Evolutionary conservation across 2,888 invertebrate genomes (phyloP).

Genomic region (Ichneumoninae sp.): DNA sequence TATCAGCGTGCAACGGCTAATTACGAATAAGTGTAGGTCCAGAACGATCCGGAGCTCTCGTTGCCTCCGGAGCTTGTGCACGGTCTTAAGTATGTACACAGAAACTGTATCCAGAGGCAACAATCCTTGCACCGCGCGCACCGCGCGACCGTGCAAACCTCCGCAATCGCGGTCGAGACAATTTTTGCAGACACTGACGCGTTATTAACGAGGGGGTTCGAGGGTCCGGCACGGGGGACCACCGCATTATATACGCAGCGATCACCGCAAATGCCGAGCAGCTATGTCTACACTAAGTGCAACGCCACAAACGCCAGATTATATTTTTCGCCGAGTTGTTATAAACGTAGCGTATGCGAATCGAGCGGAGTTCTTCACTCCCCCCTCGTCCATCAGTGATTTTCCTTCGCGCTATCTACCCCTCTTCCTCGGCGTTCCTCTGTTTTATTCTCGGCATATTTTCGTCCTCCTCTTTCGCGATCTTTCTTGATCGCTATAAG

Average conservation of each 20-base stretch:
- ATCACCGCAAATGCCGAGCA: constrained; percentile 30
- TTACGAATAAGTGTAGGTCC: constrained; percentile 55
- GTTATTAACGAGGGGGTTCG: constrained; percentile 51
- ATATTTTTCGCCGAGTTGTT: constrained; percentile 24
- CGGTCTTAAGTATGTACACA: constrained; percentile 53
- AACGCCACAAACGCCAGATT: neutral
- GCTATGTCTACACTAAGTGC: constrained; percentile 1
- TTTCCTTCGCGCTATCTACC: constrained; percentile 33
- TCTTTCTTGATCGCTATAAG: neutral
- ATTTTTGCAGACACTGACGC: constrained; percentile 53
- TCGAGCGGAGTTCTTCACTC: constrained; percentile 11
- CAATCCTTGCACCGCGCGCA: constrained; percentile 31
- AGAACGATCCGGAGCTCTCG: constrained; percentile 27
- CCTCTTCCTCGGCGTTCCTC: constrained; percentile 2
- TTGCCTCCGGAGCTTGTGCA: constrained; percentile 6
- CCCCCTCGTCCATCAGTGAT: constrained; percentile 11
- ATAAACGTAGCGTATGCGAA: constrained; percentile 13
- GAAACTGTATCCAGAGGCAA: constrained; percentile 49
- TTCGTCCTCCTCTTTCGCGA: neutral
- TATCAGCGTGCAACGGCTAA: constrained; percentile 57
- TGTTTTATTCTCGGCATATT: neutral
- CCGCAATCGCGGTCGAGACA: constrained; percentile 42
- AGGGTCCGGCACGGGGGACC: constrained; percentile 30
- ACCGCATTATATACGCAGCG: constrained; percentile 9
- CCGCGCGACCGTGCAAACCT: constrained; percentile 23